These are phyloP conservation scores for Sigmodon hispidus DNA, from an alignment of 2,113 vertebrate genomes.

Conservation along the genomic window DNA sequence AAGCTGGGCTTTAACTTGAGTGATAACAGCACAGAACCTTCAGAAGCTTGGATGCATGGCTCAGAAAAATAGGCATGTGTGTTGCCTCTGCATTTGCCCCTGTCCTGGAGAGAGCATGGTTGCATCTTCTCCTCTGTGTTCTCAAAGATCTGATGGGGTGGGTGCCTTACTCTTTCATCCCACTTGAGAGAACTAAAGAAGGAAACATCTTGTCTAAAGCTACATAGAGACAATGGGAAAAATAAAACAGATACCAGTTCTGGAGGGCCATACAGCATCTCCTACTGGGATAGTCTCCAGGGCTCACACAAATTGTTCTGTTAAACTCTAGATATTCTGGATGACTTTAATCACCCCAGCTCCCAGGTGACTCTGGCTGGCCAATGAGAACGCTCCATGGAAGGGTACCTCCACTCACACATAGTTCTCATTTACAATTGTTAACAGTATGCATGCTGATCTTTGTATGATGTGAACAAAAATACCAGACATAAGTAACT, in stretches of 20 bases:
- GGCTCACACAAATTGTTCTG: background rate
- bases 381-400: background rate
- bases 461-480: background rate
- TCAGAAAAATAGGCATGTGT: background rate
- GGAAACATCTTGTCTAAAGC: background rate
- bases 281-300: background rate
- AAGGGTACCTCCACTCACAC: background rate
- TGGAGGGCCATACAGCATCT: background rate
- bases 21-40: background rate
- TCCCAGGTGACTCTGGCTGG: background rate
- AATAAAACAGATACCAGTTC: background rate
- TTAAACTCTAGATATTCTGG: background rate
- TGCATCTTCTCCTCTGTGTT: accelerated
- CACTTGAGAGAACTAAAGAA: background rate
- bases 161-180: background rate
- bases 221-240: background rate
- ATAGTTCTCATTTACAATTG: background rate
- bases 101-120: background rate
- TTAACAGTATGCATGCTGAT: background rate
- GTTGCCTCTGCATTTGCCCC: background rate
- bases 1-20: background rate
- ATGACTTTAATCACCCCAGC: background rate
- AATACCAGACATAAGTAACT: background rate
- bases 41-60: background rate
- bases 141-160: background rate